These are phyloP conservation scores for Coelinius sp. DNA, from an alignment of 2,888 invertebrate genomes.

Conservation along the genomic window DNA sequence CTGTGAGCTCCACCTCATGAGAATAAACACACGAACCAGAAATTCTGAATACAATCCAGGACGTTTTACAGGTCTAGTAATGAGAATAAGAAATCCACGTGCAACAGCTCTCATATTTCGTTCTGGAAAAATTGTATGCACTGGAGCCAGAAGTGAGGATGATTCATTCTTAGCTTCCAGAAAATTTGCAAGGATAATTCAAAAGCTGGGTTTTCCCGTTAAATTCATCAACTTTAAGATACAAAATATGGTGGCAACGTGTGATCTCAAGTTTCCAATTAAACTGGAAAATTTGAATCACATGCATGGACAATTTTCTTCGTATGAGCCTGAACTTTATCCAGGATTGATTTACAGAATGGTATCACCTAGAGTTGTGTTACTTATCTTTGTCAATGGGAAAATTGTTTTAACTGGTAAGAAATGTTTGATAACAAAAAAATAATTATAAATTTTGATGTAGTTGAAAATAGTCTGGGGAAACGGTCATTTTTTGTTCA, in stretches of 20 bases:
- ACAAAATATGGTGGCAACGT: conserved; percentile 80
- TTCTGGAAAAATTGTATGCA: conserved; percentile 87
- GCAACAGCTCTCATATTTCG: conserved; percentile 83
- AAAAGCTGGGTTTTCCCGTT: conserved; percentile 84
- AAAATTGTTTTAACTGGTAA: conserved; percentile 94
- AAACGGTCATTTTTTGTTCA: too few species aligned
- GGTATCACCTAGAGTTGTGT: conserved; percentile 95
- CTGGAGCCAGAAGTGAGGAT: conserved; percentile 84
- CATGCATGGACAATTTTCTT: conserved; percentile 85
- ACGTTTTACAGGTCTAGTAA: conserved; percentile 86
- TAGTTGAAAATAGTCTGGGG: too few species aligned
- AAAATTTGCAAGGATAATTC: conserved; percentile 87
- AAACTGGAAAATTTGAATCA: conserved; percentile 82
- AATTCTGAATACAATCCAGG: conserved; percentile 89
- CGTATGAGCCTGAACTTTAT: conserved; percentile 98
- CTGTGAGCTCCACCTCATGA: conserved; percentile 80
- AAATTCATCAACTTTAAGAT: conserved; percentile 85
- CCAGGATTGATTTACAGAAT: conserved; percentile 98
- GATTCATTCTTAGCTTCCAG: conserved; percentile 84
- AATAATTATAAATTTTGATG: too few species aligned
- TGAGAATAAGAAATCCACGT: conserved; percentile 85
- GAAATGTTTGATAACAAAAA: too few species aligned
- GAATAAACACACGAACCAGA: conserved; percentile 84
- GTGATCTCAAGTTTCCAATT: conserved; percentile 81
- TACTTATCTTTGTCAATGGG: conserved; percentile 98